Evolutionary conservation across 2,797 vertebrate genomes (phyloP).

Genomic region (Poeciliopsis infans): DNA sequence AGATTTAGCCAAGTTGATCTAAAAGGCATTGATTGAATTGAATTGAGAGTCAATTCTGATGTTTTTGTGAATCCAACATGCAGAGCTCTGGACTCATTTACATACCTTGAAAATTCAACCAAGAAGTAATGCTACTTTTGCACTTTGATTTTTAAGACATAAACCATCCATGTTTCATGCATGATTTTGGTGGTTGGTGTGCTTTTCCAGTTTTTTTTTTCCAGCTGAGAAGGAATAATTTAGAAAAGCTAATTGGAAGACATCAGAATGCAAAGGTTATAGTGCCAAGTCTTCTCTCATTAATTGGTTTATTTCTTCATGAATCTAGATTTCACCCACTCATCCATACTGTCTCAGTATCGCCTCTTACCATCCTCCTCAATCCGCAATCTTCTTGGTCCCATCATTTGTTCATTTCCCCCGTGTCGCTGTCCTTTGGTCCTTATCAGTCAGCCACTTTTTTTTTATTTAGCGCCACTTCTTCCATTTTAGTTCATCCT

Average conservation of each 20-base stretch:
- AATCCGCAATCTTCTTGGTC: background rate
- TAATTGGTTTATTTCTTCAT: background rate
- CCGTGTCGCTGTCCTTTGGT: background rate
- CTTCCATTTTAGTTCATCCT: slow-evolving; percentile 1
- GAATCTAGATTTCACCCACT: background rate
- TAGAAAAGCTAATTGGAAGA: background rate
- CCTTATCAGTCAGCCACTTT: background rate
- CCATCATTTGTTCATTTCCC: background rate
- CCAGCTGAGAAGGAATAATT: background rate
- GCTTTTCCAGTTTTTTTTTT: background rate
- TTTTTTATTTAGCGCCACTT: slow-evolving; percentile 1
- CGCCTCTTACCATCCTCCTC: background rate
- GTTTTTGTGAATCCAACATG: no score
- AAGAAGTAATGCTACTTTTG: background rate
- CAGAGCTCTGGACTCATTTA: no score
- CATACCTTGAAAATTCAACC: background rate
- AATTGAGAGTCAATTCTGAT: no score
- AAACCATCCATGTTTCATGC: background rate
- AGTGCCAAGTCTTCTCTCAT: background rate
- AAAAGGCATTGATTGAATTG: no score
- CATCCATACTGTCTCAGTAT: background rate
- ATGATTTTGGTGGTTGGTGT: background rate
- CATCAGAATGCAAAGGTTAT: background rate
- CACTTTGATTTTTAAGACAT: background rate
- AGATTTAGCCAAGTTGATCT: background rate